A percentile compares a stretch with the other conserved stretches of the same genome.
Evolutionary conservation across 2,888 invertebrate species (phyloP).

Genomic region (Mythimna impura): DNA sequence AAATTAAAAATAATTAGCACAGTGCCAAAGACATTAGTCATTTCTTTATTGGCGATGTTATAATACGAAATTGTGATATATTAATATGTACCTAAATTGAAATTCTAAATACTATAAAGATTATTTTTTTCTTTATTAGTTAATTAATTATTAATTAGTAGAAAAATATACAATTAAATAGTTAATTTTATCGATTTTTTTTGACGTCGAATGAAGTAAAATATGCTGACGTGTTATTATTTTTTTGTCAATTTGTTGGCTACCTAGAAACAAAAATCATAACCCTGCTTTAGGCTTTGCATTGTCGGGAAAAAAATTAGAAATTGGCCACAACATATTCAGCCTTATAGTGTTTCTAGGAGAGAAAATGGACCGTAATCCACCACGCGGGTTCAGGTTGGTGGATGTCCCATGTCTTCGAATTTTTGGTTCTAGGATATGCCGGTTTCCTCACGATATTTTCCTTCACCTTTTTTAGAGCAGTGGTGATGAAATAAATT

Average conservation of each 20-base stretch:
- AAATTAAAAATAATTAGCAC: conserved; percentile 41
- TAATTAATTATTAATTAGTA: conserved; percentile 48
- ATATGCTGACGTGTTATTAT: not conserved
- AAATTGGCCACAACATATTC: not conserved
- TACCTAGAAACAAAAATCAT: not conserved
- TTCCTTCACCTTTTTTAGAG: too few relatives aligned
- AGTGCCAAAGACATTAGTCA: conserved; percentile 70
- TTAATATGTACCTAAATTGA: conserved; percentile 67
- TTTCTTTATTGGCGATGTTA: conserved; percentile 61
- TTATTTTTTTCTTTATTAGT: conserved; percentile 32
- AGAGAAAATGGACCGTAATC: too few relatives aligned
- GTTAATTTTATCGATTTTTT: conserved; percentile 34
- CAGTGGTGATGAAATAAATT: too few relatives aligned
- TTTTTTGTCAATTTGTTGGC: conserved; percentile 11
- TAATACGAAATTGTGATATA: conserved; percentile 71
- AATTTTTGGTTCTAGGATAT: too few relatives aligned
- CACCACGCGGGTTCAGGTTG: too few relatives aligned
- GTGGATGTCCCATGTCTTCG: too few relatives aligned
- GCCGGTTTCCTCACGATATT: too few relatives aligned
- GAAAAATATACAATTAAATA: conserved; percentile 54
- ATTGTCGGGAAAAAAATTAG: not conserved
- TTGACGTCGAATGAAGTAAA: conserved; percentile 18
- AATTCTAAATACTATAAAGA: conserved; percentile 52
- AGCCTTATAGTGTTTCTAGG: too few relatives aligned
- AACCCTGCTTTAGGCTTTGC: not conserved